phyloP scores from a whole-genome alignment of 2,888 invertebrate genomes.

The Stegophylla sp. region DNA sequence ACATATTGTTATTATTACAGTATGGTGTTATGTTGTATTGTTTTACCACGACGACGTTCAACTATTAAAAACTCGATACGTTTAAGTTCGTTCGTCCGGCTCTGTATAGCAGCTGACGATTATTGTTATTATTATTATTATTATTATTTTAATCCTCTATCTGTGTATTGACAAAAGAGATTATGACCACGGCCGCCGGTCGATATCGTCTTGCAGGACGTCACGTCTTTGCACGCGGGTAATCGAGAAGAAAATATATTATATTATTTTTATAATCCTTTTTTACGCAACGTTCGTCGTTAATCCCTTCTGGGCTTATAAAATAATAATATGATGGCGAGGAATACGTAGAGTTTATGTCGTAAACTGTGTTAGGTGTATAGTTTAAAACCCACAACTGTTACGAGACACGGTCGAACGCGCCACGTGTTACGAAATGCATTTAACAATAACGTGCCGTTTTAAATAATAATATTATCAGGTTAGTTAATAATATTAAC shows the following conservation, averaged over 20 bases:
- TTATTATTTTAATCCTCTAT: conserved; percentile 51
- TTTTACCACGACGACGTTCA: conserved; percentile 7
- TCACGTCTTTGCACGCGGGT: conserved; percentile 22
- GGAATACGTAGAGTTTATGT: conserved; percentile 32
- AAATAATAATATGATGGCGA: too few species aligned
- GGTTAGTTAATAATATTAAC: too few species aligned
- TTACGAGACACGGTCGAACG: not conserved
- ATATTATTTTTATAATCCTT: conserved; percentile 37
- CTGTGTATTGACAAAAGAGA: conserved; percentile 59
- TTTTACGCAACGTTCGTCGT: conserved; percentile 26
- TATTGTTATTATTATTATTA: too few species aligned
- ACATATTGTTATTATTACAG: not conserved
- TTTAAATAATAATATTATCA: too few species aligned
- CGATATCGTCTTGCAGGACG: conserved; percentile 56
- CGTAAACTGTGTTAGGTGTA: too few species aligned
- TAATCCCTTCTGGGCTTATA: conserved; percentile 45
- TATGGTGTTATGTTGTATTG: too few species aligned
- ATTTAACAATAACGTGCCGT: not conserved
- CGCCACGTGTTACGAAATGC: conserved; percentile 14
- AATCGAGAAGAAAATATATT: conserved; percentile 38
- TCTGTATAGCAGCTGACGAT: not conserved
- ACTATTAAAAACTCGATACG: conserved; percentile 51
- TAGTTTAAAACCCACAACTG: conserved; percentile 30
- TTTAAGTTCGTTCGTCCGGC: conserved; percentile 53
- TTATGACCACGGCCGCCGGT: conserved; percentile 28